Conservation (phyloP, 2,113 vertebrate species). For the Theristicus caerulescens region DNA sequence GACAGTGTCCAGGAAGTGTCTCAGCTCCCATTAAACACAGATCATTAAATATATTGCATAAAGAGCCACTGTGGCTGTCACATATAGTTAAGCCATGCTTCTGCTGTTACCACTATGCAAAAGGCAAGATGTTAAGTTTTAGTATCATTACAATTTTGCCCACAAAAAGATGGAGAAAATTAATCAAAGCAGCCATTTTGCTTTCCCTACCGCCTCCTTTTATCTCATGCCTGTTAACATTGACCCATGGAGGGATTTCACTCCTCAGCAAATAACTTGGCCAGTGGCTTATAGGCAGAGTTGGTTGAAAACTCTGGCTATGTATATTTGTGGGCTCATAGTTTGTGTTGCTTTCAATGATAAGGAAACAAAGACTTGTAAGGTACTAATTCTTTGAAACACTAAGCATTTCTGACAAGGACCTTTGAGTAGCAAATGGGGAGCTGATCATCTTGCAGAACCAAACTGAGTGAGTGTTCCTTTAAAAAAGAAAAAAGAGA, state of each 20-base stretch:
- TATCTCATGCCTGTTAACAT: not conserved
- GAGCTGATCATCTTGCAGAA: not conserved
- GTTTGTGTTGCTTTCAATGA: not conserved
- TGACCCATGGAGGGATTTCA: not conserved
- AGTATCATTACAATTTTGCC: not conserved
- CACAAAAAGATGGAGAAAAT: not conserved
- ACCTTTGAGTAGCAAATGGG: not conserved
- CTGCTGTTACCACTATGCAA: not conserved
- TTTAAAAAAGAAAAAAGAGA: not conserved
- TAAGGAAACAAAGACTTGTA: not conserved
- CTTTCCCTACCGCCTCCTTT: not conserved
- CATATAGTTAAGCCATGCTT: not conserved
- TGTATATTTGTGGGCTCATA: not conserved
- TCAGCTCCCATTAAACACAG: constrained; percentile 2
- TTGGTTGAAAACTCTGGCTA: not conserved
- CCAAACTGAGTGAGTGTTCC: not conserved
- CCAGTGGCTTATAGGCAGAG: not conserved
- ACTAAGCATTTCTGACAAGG: not conserved
- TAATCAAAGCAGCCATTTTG: not conserved
- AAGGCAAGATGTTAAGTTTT: not conserved
- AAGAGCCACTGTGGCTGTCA: not conserved
- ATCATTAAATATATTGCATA: not conserved
- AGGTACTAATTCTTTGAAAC: not conserved
- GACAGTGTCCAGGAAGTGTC: not conserved
- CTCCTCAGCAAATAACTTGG: not conserved